A percentile compares a stretch with the other conserved stretches of the same genome.
phyloP scores from a whole-genome alignment of 1,140 invertebrate species.

The Apis dorsata region DNA sequence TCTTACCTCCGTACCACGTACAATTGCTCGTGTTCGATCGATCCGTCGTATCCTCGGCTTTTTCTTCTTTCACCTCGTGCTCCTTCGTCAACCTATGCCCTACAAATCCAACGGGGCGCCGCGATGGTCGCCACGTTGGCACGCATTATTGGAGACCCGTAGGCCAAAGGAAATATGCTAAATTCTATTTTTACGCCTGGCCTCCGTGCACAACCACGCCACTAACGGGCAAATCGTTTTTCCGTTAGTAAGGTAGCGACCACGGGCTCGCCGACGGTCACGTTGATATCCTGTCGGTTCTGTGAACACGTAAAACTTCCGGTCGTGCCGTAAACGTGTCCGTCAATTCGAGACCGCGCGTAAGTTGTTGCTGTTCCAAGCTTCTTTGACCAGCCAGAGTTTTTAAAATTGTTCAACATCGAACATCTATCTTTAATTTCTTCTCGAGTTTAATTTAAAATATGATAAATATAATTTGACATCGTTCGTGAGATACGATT shows the following conservation, averaged over 20 bases:
- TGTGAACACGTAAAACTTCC: conserved; percentile 13
- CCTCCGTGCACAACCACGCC: conserved; percentile 10
- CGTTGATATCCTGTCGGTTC: conserved; percentile 17
- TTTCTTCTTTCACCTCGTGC: not conserved
- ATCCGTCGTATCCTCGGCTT: not conserved
- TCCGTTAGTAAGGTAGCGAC: conserved; percentile 25
- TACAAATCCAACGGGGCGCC: not conserved
- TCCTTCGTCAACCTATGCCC: not conserved
- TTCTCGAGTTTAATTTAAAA: no score
- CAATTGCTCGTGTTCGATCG: conserved; percentile 45
- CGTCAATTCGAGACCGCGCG: not conserved
- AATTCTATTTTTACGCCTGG: conserved; percentile 38
- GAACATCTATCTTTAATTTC: no score
- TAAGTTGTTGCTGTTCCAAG: not conserved
- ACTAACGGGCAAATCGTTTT: conserved; percentile 37
- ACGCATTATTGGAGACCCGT: conserved; percentile 28
- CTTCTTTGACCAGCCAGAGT: not conserved
- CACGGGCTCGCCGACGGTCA: conserved; percentile 15
- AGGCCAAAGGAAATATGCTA: conserved; percentile 28
- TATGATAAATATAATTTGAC: no score
- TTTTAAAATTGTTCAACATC: not conserved
- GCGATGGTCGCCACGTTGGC: conserved; percentile 17
- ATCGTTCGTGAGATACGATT: no score
- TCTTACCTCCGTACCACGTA: conserved; percentile 48
- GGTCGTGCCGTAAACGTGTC: not conserved